Evolutionary conservation across 1,140 invertebrate species (phyloP), one percentile per base, ranked within the genome.

Genomic region (Macrostomum lignano): DNA sequence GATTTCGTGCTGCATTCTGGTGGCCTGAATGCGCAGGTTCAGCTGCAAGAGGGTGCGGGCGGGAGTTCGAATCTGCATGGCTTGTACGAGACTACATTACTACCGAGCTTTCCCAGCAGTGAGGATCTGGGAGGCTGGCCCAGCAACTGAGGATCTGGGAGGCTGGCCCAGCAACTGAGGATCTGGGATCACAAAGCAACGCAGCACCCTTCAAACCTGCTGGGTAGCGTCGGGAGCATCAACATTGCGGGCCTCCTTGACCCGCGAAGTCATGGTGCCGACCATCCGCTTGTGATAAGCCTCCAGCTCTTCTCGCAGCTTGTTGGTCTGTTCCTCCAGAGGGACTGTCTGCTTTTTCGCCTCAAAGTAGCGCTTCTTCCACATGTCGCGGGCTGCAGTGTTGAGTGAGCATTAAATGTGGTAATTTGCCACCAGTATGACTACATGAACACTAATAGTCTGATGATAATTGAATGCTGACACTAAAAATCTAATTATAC

Each of bases 301-400:
- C 17, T 60, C 55, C 15, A 61, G 40, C 34, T 60, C 52, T 19
- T 50, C 45, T 7, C 48, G 42, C 20, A 57, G 39, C 37, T 44
- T 47, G 32, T 50, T 50, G 30, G 46, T 48, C 36, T 56, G 45
- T 19, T 59, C 58, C 39, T 61, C 59, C 13, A 59, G 37, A 20
- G 50, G 46, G 1, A 49, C 41, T 4, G 57, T 60, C 25, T 46
- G 48, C 35, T 60, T 61, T 40, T 60, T 61, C 35, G 57, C 55
- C 23, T 55, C 54, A 44, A 56, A 55, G 39, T 56, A 61, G 30
- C 48, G 44, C 36, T 60, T 59, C 37, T 58, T 56, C 59, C 59
- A 61, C 17, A 56, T 36, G 40, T 60, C 58, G 22, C 58, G 44
- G 20, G 51, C 59, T 61, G 34, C 19, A 43, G 38, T 5, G 4